Evolutionary conservation across 2,888 invertebrate species (phyloP).

Genomic region (Melinaea marsaeus): DNA sequence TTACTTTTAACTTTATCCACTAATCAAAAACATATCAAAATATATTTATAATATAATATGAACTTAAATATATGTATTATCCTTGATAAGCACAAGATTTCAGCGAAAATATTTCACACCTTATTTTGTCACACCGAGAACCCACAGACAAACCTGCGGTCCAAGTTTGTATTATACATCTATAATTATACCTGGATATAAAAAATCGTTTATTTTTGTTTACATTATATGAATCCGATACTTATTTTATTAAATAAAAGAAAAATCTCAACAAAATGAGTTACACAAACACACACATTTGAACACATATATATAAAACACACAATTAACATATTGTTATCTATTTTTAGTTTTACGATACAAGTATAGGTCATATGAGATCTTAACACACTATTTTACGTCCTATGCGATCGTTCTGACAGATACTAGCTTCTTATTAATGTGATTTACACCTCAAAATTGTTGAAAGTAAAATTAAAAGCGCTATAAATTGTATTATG

Average conservation of each 20-base stretch:
- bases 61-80: too few relatives aligned
- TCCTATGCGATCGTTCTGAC: conserved; percentile 19
- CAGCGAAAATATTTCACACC: conserved; percentile 27
- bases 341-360: conserved; percentile 8
- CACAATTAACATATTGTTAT: conserved; percentile 5
- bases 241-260: too few relatives aligned
- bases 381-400: not conserved
- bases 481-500: conserved; percentile 15
- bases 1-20: not conserved
- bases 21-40: too few relatives aligned
- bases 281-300: too few relatives aligned
- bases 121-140: conserved; percentile 16
- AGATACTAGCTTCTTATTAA: conserved; percentile 27
- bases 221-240: too few relatives aligned
- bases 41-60: too few relatives aligned
- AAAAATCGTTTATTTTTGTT: too few relatives aligned
- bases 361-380: not conserved
- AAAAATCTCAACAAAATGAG: too few relatives aligned
- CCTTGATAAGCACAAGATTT: conserved; percentile 1
- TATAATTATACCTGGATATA: too few relatives aligned
- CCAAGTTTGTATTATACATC: too few relatives aligned
- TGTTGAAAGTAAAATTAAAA: conserved; percentile 31
- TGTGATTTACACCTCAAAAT: conserved; percentile 26
- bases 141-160: too few relatives aligned
- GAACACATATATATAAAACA: too few relatives aligned